phyloP scores from a whole-genome alignment of 2,113 vertebrate genomes.

The Plotosus lineatus region DNA sequence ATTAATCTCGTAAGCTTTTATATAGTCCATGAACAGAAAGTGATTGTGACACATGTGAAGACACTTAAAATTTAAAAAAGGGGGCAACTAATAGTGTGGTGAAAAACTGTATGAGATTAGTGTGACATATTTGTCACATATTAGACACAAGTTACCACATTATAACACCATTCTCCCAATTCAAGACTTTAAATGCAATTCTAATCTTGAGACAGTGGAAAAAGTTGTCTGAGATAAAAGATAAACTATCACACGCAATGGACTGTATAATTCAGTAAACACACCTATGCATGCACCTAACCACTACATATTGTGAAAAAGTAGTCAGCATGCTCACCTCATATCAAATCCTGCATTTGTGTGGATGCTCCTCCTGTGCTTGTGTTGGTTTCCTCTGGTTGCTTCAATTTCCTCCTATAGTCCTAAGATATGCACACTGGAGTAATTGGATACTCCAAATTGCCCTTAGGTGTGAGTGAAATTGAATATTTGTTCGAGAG shows the following conservation, averaged over 20 bases:
- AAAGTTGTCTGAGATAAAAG: not conserved
- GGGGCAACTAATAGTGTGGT: not conserved
- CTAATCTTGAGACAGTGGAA: slow-evolving; percentile 16
- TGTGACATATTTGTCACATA: not conserved
- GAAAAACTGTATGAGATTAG: not conserved
- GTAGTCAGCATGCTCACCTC: too few relatives aligned
- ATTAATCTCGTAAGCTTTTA: not conserved
- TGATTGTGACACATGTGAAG: not conserved
- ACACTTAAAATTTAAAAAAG: not conserved
- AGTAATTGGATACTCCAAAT: too few relatives aligned
- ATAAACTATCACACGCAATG: not conserved
- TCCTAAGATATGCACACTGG: too few relatives aligned
- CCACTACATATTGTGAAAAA: too few relatives aligned
- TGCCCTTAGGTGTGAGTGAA: too few relatives aligned
- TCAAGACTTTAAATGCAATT: slow-evolving; percentile 3
- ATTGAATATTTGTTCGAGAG: too few relatives aligned
- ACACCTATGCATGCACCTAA: too few relatives aligned
- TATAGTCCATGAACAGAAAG: not conserved
- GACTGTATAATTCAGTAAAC: not conserved
- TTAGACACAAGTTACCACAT: not conserved
- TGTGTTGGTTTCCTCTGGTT: too few relatives aligned
- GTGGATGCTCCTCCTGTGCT: too few relatives aligned
- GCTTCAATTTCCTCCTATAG: too few relatives aligned
- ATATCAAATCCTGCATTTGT: too few relatives aligned
- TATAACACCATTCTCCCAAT: not conserved